phyloP scores from a whole-genome alignment of 2,888 invertebrate species.

The Lacanobia oleracea region DNA sequence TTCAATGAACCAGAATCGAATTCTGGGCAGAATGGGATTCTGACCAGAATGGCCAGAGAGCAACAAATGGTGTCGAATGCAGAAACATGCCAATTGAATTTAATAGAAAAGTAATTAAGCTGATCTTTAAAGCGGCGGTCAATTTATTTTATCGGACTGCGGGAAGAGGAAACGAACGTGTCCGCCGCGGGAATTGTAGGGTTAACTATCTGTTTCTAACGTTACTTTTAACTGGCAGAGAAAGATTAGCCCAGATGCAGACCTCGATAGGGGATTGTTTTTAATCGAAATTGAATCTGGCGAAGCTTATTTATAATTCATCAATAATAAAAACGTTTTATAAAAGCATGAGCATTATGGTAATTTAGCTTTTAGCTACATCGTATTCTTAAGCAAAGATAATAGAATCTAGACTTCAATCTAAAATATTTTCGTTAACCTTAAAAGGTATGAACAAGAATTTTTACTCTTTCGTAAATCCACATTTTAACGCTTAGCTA shows the following conservation, averaged over 20 bases:
- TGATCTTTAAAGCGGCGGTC: slow-evolving; percentile 63
- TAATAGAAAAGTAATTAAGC: slow-evolving; percentile 68
- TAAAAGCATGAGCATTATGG: neutral
- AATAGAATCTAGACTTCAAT: slow-evolving; percentile 11
- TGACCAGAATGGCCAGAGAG: slow-evolving; percentile 24
- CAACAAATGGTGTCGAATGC: slow-evolving; percentile 17
- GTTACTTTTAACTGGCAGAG: slow-evolving; percentile 59
- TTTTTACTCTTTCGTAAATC: slow-evolving; percentile 26
- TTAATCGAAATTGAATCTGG: slow-evolving; percentile 61
- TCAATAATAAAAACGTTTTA: neutral
- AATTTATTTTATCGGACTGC: slow-evolving; percentile 67
- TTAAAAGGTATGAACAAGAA: slow-evolving; percentile 21
- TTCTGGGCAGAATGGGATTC: slow-evolving; percentile 33
- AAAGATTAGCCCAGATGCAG: slow-evolving; percentile 58
- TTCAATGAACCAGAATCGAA: slow-evolving; percentile 55
- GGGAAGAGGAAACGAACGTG: slow-evolving; percentile 61
- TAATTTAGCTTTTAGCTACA: slow-evolving; percentile 22
- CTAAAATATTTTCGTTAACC: slow-evolving; percentile 29
- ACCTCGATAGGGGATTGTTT: slow-evolving; percentile 46
- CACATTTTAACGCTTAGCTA: slow-evolving; percentile 35
- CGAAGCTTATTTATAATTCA: slow-evolving; percentile 6
- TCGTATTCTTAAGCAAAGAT: neutral
- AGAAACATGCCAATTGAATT: slow-evolving; percentile 53
- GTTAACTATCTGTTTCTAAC: slow-evolving; percentile 60
- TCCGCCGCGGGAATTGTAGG: slow-evolving; percentile 52